Base-by-base conservation (phyloP, 2,888 invertebrate species). In the Ichneumoninae sp. region DNA sequence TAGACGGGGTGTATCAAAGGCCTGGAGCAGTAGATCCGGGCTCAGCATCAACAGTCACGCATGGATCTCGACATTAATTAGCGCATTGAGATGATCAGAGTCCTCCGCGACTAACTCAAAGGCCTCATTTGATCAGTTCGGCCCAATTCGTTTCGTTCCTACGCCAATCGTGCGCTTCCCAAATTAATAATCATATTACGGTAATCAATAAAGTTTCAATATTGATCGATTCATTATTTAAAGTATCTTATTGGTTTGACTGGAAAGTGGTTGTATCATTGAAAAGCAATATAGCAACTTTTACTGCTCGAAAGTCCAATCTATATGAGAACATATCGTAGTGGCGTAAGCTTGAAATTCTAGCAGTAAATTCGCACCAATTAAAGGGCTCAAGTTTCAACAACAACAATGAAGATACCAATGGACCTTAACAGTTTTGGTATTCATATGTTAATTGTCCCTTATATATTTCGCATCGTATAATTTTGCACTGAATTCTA, bases 1-100 rank as follows among this genome's bases (percentile, higher is more conserved):
- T 22, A 63, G 47, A 63, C 30, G 30, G 26, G 44, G 6, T 57
- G 63, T 73, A 47, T 71, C 26, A 57, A 80, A 73, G 40, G 60
- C 60, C 26, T 26, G 36, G 57, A 80, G 77, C 70, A 79, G 79
- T 75, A 79, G 79, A 79, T 85, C 73, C 76, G 76, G 65, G 65
- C 80, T 70, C 73, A 33, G 40, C 76, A 47, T 60, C 82, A 40
- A 60, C 71, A 68, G 71, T 68, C 83, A 71, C 80, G 77, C 57
- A 73, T 54, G 81, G 81, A 86, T 85, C 40, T 57, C 83, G 71
- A 83, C 81, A 81, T 85, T 81, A 85, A 86, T 83, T 86, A 85
- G 78, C 83, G 76, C 85, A 70, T 75, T 71, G 68, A 81, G 76
- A 13, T 63, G 68, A 86, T 79, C 83, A 44, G 40, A 63, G 73